Evolutionary conservation across 2,888 invertebrate genomes (phyloP), one percentile per base, ranked within the genome.

Genomic region (Aplocera efformata): DNA sequence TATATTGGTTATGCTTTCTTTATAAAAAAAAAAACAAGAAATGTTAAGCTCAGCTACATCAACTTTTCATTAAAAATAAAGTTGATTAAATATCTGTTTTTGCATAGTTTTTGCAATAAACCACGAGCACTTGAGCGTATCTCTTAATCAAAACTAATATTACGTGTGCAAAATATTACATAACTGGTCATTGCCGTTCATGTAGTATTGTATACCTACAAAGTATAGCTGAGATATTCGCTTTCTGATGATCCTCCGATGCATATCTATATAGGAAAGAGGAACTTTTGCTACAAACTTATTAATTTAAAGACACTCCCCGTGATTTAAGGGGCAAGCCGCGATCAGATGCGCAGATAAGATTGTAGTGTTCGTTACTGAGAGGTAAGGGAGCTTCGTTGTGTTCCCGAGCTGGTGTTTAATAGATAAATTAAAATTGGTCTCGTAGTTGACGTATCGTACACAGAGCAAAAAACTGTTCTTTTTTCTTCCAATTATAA

Each of bases 111-210:
- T 53, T 53, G 49, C 43, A 33, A 42, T 44, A 48, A 58, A 56
- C 46, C 5, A 17, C 48, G 56, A 40, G 56, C 62, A 64, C 59
- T 70, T 71, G 72, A 72, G 73, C 73, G 71, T 72, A 66, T 17
- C 13, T 17, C 13, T 17, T 17, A 70, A 76, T 64, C 53, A 63
- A 66, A 67, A 62, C 34, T 63, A 64, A 67, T 52, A 68, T 68
- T 67, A 63, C 58, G 53, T 58, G 52, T 51, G 53, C 62, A 17
- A 17, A 17, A 17, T 17, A 64, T 69, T 58, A 63, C 54, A 55
- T 53, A 60, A 61, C 51, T 52, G 51, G 36, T 17, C 13, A 17
- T 17, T 17, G 5, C 13, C 13, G 5, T 48, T 56, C 46, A 52
- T 56, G 55, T 49, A 47, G 44, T 54, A 52, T 41, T 37, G 42